Evolutionary conservation across 2,797 vertebrate species (phyloP).

Genomic region (Decapterus maruadsi): DNA sequence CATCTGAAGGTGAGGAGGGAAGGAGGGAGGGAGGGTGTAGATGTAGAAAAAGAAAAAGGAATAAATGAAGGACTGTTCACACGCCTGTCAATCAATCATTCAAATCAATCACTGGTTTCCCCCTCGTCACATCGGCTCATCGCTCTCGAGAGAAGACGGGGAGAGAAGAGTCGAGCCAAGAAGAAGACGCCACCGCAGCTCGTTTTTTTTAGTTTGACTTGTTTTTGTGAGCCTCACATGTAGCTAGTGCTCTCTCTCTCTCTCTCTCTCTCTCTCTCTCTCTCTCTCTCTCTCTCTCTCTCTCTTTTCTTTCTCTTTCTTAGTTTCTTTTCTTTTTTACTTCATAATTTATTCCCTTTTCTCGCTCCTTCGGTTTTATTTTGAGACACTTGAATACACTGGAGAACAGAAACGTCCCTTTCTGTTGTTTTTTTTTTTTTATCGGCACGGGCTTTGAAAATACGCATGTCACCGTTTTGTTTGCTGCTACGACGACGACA

Average conservation of each 20-base stretch:
- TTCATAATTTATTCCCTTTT: conserved; percentile 39
- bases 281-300: too few species aligned
- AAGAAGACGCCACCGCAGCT: conserved; percentile 60
- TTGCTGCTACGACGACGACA: conserved; percentile 56
- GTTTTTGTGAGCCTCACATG: conserved; percentile 65
- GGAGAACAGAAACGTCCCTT: conserved; percentile 55
- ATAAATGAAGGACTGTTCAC: conserved; percentile 9
- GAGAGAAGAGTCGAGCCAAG: conserved; percentile 55
- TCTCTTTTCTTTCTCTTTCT: too few species aligned
- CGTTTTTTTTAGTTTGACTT: conserved; percentile 44
- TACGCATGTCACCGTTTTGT: conserved; percentile 56
- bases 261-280: too few species aligned
- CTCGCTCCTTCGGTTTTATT: conserved; percentile 6
- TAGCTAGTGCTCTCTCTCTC: conserved; percentile 52
- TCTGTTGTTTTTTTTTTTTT: conserved; percentile 19
- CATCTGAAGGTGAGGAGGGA: conserved; percentile 7
- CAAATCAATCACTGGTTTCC: conserved; percentile 24
- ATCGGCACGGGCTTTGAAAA: conserved; percentile 51
- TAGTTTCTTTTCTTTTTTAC: conserved; percentile 2
- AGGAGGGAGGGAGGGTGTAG: not conserved
- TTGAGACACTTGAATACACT: conserved; percentile 59
- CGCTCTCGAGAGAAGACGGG: conserved; percentile 15
- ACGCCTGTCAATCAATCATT: conserved; percentile 17
- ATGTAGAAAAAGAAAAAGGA: not conserved
- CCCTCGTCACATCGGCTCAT: conserved; percentile 17